Evolutionary conservation across 1,140 invertebrate species (phyloP), one percentile per base, ranked within the genome.

Genomic region (Bradysia coprophila): DNA sequence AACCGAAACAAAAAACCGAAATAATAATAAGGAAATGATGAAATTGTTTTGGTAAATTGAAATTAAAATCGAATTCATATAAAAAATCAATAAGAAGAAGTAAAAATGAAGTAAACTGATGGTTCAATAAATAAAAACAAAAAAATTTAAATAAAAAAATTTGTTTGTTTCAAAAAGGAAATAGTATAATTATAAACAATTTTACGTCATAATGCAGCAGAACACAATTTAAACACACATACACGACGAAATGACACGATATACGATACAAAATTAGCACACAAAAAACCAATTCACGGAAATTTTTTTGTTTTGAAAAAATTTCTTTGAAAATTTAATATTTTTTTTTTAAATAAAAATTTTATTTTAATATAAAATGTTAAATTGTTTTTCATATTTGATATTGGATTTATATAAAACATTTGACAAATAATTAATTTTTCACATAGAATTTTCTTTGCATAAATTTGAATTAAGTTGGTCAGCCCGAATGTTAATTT

Each of bases 181-280:
- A 8, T 10, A 37, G 18, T 37, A 37, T 19, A 37, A n/a, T 37
- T 37, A 10, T 8, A 6, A 37, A 28, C 6, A 8, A 28, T 8
- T 28, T 28, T 28, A 28, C 24, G 36, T 38, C 36, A 38, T 38
- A 38, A 38, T 38, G 36, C 36, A 38, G 36, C 36, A 38, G 36
- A 38, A 38, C 36, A 38, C 36, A 38, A 38, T 38, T 38, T 38
- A 38, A 32, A 47, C 46, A 47, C 46, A 47, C 43, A 47, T 42
- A 47, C 43, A 47, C 40, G 46, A 44, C 46, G 46, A 44, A 23
- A 42, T 39, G 38, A 43, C 31, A 42, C 41, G 41, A 43, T 46
- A 43, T 52, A 58, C 51, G 49, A 57, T 56, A 58, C 49, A 50
- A 51, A 53, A 57, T 57, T 55, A 54, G 53, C 53, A 57, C 56